A percentile compares a stretch with the other conserved stretches of the same genome.
Evolutionary conservation across 2,113 vertebrate genomes (phyloP).

Genomic region (Paraplagusia blochii): DNA sequence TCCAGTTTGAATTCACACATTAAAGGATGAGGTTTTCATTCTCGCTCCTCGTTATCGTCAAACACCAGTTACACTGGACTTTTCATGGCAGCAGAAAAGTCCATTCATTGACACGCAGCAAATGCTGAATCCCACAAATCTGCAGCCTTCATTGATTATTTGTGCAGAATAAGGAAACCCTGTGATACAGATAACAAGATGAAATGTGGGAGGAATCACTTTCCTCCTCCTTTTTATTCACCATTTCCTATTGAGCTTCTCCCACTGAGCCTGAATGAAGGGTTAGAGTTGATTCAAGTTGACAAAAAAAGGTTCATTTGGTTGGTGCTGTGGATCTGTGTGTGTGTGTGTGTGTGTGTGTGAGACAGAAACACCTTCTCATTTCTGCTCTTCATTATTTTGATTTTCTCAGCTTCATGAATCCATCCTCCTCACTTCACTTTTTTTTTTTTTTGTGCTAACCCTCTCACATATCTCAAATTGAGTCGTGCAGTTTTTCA

Average conservation of each 20-base stretch:
- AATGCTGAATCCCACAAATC: constrained; percentile 75
- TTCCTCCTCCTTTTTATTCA: constrained; percentile 69
- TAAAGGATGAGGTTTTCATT: too few species aligned
- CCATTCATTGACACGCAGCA: too few species aligned
- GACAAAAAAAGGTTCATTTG: constrained; percentile 45
- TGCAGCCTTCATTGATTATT: constrained; percentile 83
- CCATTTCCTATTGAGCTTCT: constrained; percentile 75
- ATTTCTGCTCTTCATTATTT: constrained; percentile 48
- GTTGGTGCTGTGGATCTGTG: constrained; percentile 12
- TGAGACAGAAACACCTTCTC: constrained; percentile 30
- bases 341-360: constrained; percentile 22
- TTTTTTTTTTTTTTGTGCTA: constrained; percentile 5
- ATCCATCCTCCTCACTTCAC: constrained; percentile 39
- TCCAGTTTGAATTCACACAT: too few species aligned
- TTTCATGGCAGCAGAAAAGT: too few species aligned
- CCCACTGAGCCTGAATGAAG: constrained; percentile 75
- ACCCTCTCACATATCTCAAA: constrained; percentile 8
- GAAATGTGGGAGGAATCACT: constrained; percentile 82
- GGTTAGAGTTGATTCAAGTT: constrained; percentile 49
- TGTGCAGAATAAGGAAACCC: constrained; percentile 83
- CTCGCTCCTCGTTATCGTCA: too few species aligned
- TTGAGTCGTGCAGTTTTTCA: constrained; percentile 16
- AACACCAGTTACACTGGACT: too few species aligned
- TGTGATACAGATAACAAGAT: constrained; percentile 85
- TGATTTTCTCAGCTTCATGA: constrained; percentile 16